Base-by-base conservation (phyloP, 2,888 invertebrate genomes). In the Hypsopygia costalis region DNA sequence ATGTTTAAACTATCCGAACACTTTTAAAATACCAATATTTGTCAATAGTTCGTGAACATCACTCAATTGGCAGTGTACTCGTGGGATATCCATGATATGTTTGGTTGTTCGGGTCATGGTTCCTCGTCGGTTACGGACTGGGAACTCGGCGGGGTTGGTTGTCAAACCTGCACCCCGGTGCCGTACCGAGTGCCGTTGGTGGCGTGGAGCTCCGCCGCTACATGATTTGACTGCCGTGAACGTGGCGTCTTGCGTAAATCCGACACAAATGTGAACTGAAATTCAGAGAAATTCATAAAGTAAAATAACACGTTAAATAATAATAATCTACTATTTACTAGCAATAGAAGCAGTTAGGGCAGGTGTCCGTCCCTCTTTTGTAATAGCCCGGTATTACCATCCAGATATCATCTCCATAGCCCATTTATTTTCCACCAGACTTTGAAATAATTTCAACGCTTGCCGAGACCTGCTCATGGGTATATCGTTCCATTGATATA, bases 21-120 rank as follows among this genome's bases (percentile, higher is more conserved):
- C n/a, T n/a, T n/a, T n/a, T n/a, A 51, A 49, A 49, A 58, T 51
- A 47, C 46, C 52, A 32, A 33, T 8, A 6, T 22, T 6, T 21
- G 27, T 32, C 10, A 3, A 1, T 11, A 30, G 20, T 21, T 12
- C 21, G 25, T 32, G 22, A 32, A 27, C 38, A 11, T 34, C 27
- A 27, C 34, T 27, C 37, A 38, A 32, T 32, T 46, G 48, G 60
- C 62, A 21, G 62, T 58, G 46, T 77, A 71, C 54, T 86, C 81
- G 58, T 81, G 86, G 25, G 86, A 85, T 46, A 86, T 86, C 81
- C 83, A 82, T 48, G 85, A 82, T 55, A 81, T 69, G 36, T 73
- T 69, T 16, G 73, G 69, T 28, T 64, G 70, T 44, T 74, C 68
- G 59, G 63, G 71, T 79, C 70, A 75, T 49, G 62, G 62, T 39